Conservation (phyloP, 2,888 invertebrate genomes). For the Eupelmus urozonus region DNA sequence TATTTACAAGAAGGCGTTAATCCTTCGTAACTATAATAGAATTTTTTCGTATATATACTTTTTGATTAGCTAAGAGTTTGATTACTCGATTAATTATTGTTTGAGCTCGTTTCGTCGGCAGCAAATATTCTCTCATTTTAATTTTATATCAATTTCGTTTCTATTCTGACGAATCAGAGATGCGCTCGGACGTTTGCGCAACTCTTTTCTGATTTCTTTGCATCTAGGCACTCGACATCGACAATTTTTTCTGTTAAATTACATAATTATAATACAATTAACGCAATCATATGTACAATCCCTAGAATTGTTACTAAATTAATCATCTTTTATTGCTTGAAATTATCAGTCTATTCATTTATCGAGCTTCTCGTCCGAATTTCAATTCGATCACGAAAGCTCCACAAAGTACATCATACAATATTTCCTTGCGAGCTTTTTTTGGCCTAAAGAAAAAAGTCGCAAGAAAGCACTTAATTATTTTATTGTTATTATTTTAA, state of each 20-base stretch:
- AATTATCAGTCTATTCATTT: conserved; percentile 57
- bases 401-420: conserved; percentile 10
- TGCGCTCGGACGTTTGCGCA: conserved; percentile 14
- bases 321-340: conserved; percentile 57
- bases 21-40: conserved; percentile 36
- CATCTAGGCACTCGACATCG: conserved; percentile 59
- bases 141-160: conserved; percentile 11
- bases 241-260: conserved; percentile 45
- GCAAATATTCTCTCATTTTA: conserved; percentile 10
- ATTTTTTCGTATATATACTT: conserved; percentile 26
- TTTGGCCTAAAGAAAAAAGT: conserved; percentile 23
- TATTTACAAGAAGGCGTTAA: conserved; percentile 39
- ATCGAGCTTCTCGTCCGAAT: conserved; percentile 26
- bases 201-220: conserved; percentile 16
- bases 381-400: conserved; percentile 31
- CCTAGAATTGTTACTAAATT: conserved; percentile 38
- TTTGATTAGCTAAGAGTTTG: conserved; percentile 53
- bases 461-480: conserved; percentile 6
- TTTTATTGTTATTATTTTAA: neutral
- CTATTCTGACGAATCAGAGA: conserved; percentile 13
- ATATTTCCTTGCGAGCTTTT: conserved; percentile 21
- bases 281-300: conserved; percentile 54
- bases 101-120: conserved; percentile 24
- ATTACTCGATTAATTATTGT: conserved; percentile 50
- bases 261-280: conserved; percentile 56